Base-by-base conservation (phyloP, 2,113 vertebrate species). In the Struthidea cinerea region DNA sequence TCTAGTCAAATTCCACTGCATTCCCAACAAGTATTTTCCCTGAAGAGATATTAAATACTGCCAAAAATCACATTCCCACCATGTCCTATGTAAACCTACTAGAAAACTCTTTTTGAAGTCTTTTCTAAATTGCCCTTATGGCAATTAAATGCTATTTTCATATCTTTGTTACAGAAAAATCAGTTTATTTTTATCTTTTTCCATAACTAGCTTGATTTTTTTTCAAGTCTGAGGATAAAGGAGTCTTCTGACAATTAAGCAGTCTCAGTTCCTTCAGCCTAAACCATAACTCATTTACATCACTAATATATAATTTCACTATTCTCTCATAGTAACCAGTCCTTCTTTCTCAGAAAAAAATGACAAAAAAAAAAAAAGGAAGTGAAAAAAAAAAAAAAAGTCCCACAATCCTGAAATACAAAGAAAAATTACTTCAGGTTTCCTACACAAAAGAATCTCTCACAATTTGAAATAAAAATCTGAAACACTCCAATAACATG, bases 331-430 rank as follows among this genome's bases (percentile, higher is more conserved):
- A 53, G 0, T 28, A 56, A 55, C 8, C 7, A 22, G 30, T 24
- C 9, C 10, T 63, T 37, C 10, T 30, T 57, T 33, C 6, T 26
- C 33, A 68, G 13, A 28, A 15, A 60, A 61, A 22, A 32, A 35
- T 7, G 7, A 21, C 7, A 16, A 28, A 22, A 46, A 11, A 60
- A 27, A 16, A 8, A 15, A 28, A 8, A 21, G 0, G 4, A 4
- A 32, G 2, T 8, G 2, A 7, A 0, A 20, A 8, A 28, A 5
- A 50, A 53, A 46, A 44, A 55, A 57, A 42, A 46, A 41, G 21
- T 9, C 28, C 9, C 23, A 44, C 12, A 44, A 11, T 23, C 10
- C 39, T 37, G 14, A 77, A 84, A 16, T 28, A 37, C 47, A 79
- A 89, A 70, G 6, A 60, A 70, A 78, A 37, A 83, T 39, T 90